Evolutionary conservation across 1,140 invertebrate species (phyloP).

Genomic region (Coenobita brevimanus): DNA sequence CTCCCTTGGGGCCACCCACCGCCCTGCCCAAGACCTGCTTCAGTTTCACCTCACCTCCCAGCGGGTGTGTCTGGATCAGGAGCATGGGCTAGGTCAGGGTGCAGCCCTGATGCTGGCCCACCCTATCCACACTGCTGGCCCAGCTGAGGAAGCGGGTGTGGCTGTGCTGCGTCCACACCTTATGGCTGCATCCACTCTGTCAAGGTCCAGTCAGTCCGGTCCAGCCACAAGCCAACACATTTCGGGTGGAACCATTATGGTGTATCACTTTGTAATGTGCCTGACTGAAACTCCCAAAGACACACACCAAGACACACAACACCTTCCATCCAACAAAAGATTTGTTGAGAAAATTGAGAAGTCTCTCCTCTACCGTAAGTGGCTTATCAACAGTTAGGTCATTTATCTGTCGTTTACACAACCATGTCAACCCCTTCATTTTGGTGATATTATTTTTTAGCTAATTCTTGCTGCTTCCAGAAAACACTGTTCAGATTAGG

Average conservation of each 20-base stretch:
- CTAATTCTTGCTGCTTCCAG: no score
- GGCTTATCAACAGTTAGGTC: conserved; percentile 44
- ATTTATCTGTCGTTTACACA: no score
- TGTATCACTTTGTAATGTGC: conserved; percentile 50
- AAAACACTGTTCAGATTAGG: no score
- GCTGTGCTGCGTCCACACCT: conserved; percentile 64
- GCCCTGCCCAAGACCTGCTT: conserved; percentile 29
- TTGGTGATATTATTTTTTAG: no score
- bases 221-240: conserved; percentile 56
- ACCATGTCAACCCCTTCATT: no score
- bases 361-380: conserved; percentile 65
- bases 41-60: conserved; percentile 62
- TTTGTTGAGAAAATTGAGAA: conserved; percentile 53
- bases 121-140: conserved; percentile 43
- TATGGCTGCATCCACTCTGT: conserved; percentile 7
- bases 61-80: conserved; percentile 61
- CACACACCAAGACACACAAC: conserved; percentile 54
- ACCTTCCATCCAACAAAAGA: conserved; percentile 60
- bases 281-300: conserved; percentile 12
- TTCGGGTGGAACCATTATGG: conserved; percentile 34
- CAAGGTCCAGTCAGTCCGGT: neutral
- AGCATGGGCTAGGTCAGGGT: conserved; percentile 21
- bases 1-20: conserved; percentile 11
- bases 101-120: conserved; percentile 48
- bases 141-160: conserved; percentile 43